phyloP scores from a whole-genome alignment of 2,888 invertebrate genomes.

The Apeira syringaria region DNA sequence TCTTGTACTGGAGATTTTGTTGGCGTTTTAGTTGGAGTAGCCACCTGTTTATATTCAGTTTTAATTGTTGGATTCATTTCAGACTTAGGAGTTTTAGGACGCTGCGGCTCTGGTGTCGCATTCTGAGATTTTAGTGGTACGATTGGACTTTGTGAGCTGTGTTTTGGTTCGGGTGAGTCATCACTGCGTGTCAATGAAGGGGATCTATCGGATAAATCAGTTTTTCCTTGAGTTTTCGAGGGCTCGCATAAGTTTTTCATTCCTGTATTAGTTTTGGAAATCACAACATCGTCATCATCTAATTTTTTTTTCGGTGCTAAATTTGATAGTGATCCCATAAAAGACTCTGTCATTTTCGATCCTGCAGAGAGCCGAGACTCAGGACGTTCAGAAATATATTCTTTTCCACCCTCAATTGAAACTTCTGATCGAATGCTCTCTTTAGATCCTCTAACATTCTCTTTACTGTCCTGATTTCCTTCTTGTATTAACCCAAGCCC shows the following conservation, averaged over 20 bases:
- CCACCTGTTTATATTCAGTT: constrained; percentile 28
- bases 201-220: constrained; percentile 69
- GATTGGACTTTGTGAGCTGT: constrained; percentile 45
- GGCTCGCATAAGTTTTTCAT: constrained; percentile 44
- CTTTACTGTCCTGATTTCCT: constrained; percentile 68
- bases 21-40: constrained; percentile 50
- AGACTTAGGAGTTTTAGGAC: constrained; percentile 68
- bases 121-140: constrained; percentile 53
- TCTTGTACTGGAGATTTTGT: constrained; percentile 60
- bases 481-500: constrained; percentile 77
- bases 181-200: constrained; percentile 77
- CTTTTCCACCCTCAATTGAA: constrained; percentile 56
- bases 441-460: constrained; percentile 67
- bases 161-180: constrained; percentile 75
- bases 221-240: constrained; percentile 49
- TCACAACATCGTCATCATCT: constrained; percentile 75
- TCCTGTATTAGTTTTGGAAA: constrained; percentile 57
- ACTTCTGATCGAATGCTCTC: constrained; percentile 69
- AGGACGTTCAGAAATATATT: constrained; percentile 58
- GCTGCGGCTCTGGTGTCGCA: constrained; percentile 58
- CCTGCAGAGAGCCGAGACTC: constrained; percentile 74
- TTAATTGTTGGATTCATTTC: constrained; percentile 52
- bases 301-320: constrained; percentile 58
- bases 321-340: constrained; percentile 68
- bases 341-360: constrained; percentile 78